Percentiles rank a stretch among this genome's conserved stretches.
Evolutionary conservation across 2,797 vertebrate species (phyloP).

Genomic region (Trichosurus vulpecula): DNA sequence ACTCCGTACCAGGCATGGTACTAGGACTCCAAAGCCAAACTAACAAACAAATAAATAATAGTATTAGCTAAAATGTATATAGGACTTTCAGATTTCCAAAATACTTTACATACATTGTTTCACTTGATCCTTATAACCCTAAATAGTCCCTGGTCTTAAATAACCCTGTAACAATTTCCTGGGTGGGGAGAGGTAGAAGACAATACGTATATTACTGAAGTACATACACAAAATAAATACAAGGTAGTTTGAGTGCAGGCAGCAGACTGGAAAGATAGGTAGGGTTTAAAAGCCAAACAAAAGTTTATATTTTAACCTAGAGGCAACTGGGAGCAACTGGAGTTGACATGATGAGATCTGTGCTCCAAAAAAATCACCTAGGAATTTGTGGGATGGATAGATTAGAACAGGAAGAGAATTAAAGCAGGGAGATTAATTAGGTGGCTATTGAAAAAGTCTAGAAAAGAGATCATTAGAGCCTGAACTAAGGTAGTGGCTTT

Average conservation of each 20-base stretch:
- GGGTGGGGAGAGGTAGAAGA: background rate
- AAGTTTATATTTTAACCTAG: background rate
- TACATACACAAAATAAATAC: background rate
- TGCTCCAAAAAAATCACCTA: background rate
- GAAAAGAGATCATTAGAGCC: background rate
- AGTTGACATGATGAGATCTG: background rate
- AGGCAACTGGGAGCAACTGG: background rate
- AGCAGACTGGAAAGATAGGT: background rate
- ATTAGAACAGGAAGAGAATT: too few species aligned
- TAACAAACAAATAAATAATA: background rate
- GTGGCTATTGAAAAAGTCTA: background rate
- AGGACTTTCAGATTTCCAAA: background rate
- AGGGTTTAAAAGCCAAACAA: background rate
- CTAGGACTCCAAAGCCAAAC: background rate
- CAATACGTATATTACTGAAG: background rate
- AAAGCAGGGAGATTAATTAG: background rate
- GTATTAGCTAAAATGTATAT: background rate
- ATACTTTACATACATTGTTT: background rate
- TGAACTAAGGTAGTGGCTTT: background rate
- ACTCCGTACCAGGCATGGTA: background rate
- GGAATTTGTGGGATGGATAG: background rate
- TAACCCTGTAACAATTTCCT: background rate
- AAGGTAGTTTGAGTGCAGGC: background rate
- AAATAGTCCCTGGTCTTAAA: background rate
- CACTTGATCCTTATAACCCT: background rate